Evolutionary conservation across 1,140 invertebrate species (phyloP), one percentile per base, ranked within the genome.

Genomic region (Frieseomelitta varia): DNA sequence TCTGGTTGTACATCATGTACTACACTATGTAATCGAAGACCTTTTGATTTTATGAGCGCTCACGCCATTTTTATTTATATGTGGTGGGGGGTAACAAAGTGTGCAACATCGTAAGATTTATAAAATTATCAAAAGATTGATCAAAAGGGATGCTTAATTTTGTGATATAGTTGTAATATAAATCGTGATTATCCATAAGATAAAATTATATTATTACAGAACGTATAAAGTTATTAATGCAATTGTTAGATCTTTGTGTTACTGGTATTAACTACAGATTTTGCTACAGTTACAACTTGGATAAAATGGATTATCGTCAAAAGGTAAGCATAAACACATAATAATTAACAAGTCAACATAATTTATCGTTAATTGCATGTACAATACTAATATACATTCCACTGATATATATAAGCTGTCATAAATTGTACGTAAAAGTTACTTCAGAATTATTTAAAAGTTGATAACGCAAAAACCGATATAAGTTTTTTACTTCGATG

Each of bases 241-340:
- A 86, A 89, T 84, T 85, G 77, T 69, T 88, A 67, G 80, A 88
- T 69, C 82, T 77, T 82, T 65, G 80, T 90, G 84, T 84, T 87
- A 80, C 63, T 74, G 76, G 80, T 72, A 83, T 87, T 84, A 85
- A 89, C 77, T 76, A 68, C 81, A 80, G 82, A 68, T 85, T 85
- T 91, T 91, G 87, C 85, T 83, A 69, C 81, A 86, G 85, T 76
- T 88, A 69, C 88, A 77, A 69, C 78, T 69, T 61, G 73, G 63
- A 86, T 88, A 93, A 90, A 75, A 93, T 93, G 92, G 92, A 93
- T 91, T 92, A 92, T 90, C 92, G 91, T 68, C 89, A 92, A 90
- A 92, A 92, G 81, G 92, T 92, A 85, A 83, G 73, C 6, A 30
- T 14, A 51, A 68, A 68, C 14, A 34, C n/a, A 77, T 47, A 68